phyloP scores from a whole-genome alignment of 2,113 vertebrate species.

The Boulengeromyrus knoepffleri region DNA sequence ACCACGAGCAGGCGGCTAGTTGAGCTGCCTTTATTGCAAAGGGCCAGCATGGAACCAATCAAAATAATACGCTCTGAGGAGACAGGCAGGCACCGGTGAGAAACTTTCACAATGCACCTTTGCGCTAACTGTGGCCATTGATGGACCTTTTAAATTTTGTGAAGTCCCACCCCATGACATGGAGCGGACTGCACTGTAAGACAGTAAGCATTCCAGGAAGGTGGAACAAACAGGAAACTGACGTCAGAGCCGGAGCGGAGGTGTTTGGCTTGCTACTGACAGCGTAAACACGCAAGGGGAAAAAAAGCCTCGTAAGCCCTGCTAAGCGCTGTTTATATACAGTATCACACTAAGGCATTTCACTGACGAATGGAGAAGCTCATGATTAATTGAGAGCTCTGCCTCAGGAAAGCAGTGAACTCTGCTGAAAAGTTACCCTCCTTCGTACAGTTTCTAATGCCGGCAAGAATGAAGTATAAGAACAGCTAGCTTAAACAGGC shows the following conservation, averaged over 20 bases:
- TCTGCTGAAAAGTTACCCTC: neutral
- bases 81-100: slow-evolving; percentile 1
- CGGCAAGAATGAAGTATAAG: neutral
- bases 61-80: slow-evolving; percentile 13
- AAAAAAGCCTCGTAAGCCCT: slow-evolving; percentile 1
- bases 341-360: slow-evolving; percentile 1
- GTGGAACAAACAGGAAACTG: neutral
- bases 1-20: neutral
- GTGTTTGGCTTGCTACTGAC: slow-evolving; percentile 14
- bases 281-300: neutral
- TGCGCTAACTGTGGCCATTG: neutral
- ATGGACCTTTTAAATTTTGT: neutral
- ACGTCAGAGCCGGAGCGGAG: slow-evolving; percentile 12
- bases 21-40: neutral
- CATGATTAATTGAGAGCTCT: neutral
- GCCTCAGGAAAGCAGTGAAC: neutral
- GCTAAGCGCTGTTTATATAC: slow-evolving; percentile 16
- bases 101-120: slow-evolving; percentile 6
- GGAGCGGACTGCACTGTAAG: neutral
- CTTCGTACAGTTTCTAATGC: neutral
- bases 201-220: slow-evolving; percentile 7
- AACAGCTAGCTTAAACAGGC: neutral
- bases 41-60: slow-evolving; percentile 13
- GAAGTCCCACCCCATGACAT: neutral
- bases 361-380: neutral